Evolutionary conservation across 2,113 vertebrate species (phyloP), one percentile per base, ranked within the genome.

Genomic region (Callipepla squamata): DNA sequence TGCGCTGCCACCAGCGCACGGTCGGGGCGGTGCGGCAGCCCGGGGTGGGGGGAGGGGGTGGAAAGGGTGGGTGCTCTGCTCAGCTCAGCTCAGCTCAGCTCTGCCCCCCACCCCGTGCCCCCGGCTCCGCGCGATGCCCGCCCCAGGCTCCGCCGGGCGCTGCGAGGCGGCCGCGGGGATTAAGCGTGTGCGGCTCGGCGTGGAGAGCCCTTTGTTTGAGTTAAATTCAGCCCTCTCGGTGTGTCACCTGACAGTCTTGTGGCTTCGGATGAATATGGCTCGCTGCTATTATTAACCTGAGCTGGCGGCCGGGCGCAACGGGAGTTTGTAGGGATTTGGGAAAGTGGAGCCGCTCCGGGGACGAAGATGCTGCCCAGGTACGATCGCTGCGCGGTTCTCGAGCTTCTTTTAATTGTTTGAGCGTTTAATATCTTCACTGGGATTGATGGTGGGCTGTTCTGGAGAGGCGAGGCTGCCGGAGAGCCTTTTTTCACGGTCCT

Each of bases 181-280:
- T 94, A 92, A 92, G 92, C 93, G 85, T 96, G 96, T 97, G 96
- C 97, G 25, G 93, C 97, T 96, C 94, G 95, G 93, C 88, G 93
- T 97, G 94, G 96, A 96, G 97, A 97, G 96, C 76, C 98, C 97
- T 98, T 98, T 97, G 97, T 98, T 97, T 96, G 97, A 96, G 94
- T 97, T 97, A 96, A 97, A 97, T 97, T 97, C 97, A 96, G 95
- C 94, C 85, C 96, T 97, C 96, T 97, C 94, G 81, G 94, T 97
- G 90, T 97, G 98, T 99, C 99, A 99, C 98, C 98, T 98, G 98
- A 99, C 98, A 98, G 98, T 98, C 98, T 99, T 98, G 98, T 99
- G 98, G 98, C 98, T 98, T 98, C 98, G 98, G 98, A 98, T 98
- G 98, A 98, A 98, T 98, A 97, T 98, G 98, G 98, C 98, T 98